Evolutionary conservation across 2,113 vertebrate species (phyloP), one percentile per base, ranked within the genome.

Genomic region (Siphamia tubifer): DNA sequence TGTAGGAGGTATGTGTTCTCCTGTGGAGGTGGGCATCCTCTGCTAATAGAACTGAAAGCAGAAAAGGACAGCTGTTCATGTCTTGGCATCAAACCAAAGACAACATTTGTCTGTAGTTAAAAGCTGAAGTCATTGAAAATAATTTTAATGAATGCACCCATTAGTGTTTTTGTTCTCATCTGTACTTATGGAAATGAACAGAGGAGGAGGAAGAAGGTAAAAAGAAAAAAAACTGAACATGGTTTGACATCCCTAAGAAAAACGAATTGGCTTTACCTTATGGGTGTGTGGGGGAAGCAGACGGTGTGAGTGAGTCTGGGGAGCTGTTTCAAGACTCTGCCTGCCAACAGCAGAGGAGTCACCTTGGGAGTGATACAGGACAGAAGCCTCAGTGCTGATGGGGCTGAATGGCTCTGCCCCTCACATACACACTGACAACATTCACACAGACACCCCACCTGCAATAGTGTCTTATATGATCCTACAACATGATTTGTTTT

Each of bases 291-390:
- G 72, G 73, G 63, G 78, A 53, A 27, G 65, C 44, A 65, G 58
- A n/a, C 20, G 28, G 55, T 35, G 54, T 4, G 55, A 40, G 54
- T 4, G 38, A 42, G 53, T 57, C 34, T 6, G n/a, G 49, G 44
- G 36, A 76, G 51, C 17, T 36, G 60, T 48, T 60, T 73, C 53
- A 39, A 30, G 30, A 64, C 70, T 81, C 36, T 79, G 79, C 78
- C 80, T 82, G 75, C 78, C 80, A 83, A 74, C 80, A 87, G 81
- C 72, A 79, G 42, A 67, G 56, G 61, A 86, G 85, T 90, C 83
- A 89, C 85, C 87, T 90, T 90, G 89, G 78, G 73, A 76, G 32
- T 32, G 64, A 85, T 47, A 21, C 66, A 52, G 70, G 77, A 74
- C 72, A 34, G 43, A 49, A 47, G 81, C 72, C 32, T 32, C 42